phyloP scores from a whole-genome alignment of 23 tunicate species.

The Pegea sp. region DNA sequence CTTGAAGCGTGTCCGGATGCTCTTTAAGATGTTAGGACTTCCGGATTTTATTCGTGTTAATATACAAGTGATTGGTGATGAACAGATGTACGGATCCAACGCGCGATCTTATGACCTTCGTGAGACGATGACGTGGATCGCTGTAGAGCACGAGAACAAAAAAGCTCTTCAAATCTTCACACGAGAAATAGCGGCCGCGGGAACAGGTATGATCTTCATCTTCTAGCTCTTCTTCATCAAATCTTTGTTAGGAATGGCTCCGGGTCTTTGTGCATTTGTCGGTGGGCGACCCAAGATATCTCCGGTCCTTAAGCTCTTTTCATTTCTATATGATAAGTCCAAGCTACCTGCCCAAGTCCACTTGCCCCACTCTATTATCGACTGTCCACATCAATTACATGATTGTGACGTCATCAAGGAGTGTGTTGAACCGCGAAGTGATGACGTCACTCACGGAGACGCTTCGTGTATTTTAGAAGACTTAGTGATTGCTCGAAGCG shows the following conservation, averaged over 20 bases:
- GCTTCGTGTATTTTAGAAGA: slow-evolving; percentile 13
- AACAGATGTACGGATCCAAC: slow-evolving; percentile 23
- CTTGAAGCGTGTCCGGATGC: slow-evolving; percentile 20
- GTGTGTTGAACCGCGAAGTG: neutral
- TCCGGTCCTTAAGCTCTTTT: slow-evolving; percentile 54
- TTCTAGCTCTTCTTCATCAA: neutral
- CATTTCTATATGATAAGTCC: slow-evolving; percentile 47
- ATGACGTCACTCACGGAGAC: neutral
- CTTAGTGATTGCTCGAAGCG: slow-evolving; percentile 64
- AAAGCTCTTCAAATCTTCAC: slow-evolving; percentile 54
- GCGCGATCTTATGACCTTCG: slow-evolving; percentile 40
- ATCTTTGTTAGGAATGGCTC: slow-evolving; percentile 70
- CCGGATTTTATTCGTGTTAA: slow-evolving; percentile 40
- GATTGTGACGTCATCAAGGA: neutral
- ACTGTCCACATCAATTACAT: neutral
- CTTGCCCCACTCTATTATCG: neutral
- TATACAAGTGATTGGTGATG: slow-evolving; percentile 74
- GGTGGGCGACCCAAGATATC: slow-evolving; percentile 79
- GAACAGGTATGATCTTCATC: slow-evolving; percentile 33
- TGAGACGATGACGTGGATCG: slow-evolving; percentile 60
- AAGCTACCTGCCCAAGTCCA: slow-evolving; percentile 21
- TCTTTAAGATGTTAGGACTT: slow-evolving; percentile 17
- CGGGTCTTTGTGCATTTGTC: slow-evolving; percentile 70
- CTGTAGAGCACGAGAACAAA: slow-evolving; percentile 74
- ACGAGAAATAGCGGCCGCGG: slow-evolving; percentile 77